Percentiles rank a stretch among this genome's conserved stretches.
Conservation (phyloP, 2,888 invertebrate species). For the Harmothoe impar region DNA sequence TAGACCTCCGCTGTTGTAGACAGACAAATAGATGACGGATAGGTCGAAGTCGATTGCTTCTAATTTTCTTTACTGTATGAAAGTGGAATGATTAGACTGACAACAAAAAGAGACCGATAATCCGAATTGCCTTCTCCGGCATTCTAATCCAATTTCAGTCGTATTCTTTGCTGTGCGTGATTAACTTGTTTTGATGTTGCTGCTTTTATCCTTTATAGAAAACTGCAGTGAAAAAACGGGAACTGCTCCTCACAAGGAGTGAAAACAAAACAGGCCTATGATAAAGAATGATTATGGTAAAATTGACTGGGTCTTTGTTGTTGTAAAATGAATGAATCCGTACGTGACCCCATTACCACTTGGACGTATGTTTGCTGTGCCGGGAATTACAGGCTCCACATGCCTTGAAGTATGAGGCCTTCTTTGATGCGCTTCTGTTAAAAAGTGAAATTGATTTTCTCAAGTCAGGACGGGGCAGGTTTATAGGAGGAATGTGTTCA, state of each 20-base stretch:
- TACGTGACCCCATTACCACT: constrained; percentile 12
- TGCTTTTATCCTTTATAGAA: constrained; percentile 4
- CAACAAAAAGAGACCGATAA: constrained; percentile 17
- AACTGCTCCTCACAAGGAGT: neutral
- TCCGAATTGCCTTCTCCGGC: neutral
- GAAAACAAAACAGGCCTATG: constrained; percentile 13
- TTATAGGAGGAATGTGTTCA: neutral
- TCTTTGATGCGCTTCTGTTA: constrained; percentile 21
- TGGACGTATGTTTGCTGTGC: neutral
- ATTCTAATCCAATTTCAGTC: constrained; percentile 14
- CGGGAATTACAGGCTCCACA: neutral
- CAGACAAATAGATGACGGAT: neutral
- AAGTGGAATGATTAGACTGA: constrained; percentile 28
- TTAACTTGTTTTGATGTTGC: constrained; percentile 24
- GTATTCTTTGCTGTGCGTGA: neutral
- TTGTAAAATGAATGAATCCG: constrained; percentile 27
- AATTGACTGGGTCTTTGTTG: constrained; percentile 22
- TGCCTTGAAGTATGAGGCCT: neutral
- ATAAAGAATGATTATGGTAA: constrained; percentile 27
- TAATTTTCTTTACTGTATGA: neutral
- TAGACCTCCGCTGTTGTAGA: too few relatives aligned
- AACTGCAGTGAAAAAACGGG: neutral
- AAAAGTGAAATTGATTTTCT: constrained; percentile 24
- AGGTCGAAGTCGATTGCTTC: neutral
- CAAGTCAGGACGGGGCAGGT: neutral